Evolutionary conservation across 2,888 invertebrate species (phyloP).

Genomic region (Hartigia nigra): DNA sequence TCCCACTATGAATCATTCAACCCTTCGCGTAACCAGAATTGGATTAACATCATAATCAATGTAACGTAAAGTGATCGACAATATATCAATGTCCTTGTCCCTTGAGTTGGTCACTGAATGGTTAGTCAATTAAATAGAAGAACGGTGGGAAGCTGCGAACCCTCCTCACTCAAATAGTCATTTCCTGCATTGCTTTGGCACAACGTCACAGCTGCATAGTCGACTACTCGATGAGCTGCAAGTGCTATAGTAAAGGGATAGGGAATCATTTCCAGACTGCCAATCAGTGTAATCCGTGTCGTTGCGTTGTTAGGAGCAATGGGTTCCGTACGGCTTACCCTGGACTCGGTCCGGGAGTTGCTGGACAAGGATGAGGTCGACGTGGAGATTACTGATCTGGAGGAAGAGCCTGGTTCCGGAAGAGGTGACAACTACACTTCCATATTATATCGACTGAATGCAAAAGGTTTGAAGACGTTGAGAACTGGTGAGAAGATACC

Average conservation of each 20-base stretch:
- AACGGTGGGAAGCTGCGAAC: constrained; percentile 48
- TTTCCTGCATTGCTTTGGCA: constrained; percentile 56
- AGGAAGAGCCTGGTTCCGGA: constrained; percentile 78
- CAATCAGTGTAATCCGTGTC: constrained; percentile 8
- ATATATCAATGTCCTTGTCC: constrained; percentile 63
- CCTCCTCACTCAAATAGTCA: constrained; percentile 59
- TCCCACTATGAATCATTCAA: not conserved
- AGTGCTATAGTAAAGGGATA: not conserved
- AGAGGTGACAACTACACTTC: constrained; percentile 82
- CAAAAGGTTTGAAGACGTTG: constrained; percentile 68
- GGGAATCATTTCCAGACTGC: constrained; percentile 11
- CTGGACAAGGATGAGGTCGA: constrained; percentile 53
- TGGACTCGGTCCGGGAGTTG: constrained; percentile 56
- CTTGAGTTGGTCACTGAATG: constrained; percentile 50
- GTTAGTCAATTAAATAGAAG: constrained; percentile 57
- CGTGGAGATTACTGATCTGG: constrained; percentile 51
- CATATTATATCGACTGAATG: constrained; percentile 75
- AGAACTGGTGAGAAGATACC: constrained; percentile 66
- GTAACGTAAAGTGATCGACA: constrained; percentile 30
- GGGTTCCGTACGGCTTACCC: constrained; percentile 32
- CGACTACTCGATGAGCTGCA: not conserved
- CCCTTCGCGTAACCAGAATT: not conserved
- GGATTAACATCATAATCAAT: not conserved
- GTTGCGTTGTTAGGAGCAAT: not conserved
- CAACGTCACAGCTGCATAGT: constrained; percentile 35